phyloP scores from a whole-genome alignment of 2,888 invertebrate genomes.

The Cepaea hortensis region DNA sequence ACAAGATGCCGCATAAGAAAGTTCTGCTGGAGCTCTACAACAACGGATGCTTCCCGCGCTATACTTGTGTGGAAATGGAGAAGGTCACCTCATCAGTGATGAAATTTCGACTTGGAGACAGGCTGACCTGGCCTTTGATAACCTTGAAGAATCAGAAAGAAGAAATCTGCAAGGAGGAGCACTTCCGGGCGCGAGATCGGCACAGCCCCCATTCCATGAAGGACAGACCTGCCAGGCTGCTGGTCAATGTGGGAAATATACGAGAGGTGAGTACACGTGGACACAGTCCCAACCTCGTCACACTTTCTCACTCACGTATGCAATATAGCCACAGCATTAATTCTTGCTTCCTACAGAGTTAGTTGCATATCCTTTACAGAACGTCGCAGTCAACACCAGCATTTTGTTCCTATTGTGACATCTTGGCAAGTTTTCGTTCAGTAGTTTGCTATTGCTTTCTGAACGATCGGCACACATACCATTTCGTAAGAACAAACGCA shows the following conservation, averaged over 20 bases:
- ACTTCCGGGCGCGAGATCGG: constrained; percentile 51
- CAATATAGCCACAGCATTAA: no score
- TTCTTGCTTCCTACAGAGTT: no score
- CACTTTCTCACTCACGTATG: no score
- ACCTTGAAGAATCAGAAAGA: constrained; percentile 55
- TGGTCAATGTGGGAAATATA: constrained; percentile 48
- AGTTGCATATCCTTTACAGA: no score
- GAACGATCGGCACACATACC: no score
- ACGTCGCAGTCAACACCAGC: no score
- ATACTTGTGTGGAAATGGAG: constrained; percentile 64
- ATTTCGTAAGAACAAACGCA: no score
- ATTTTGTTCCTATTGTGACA: no score
- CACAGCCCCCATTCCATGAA: constrained; percentile 20
- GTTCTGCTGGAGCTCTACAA: constrained; percentile 64
- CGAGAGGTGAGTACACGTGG: constrained; percentile 33
- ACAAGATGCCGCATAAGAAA: constrained; percentile 43
- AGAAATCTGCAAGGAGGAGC: constrained; percentile 57
- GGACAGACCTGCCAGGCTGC: constrained; percentile 45
- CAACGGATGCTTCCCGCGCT: constrained; percentile 70
- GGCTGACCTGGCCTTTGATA: constrained; percentile 64
- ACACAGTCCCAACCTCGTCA: neutral
- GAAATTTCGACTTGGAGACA: constrained; percentile 62
- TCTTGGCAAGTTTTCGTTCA: no score
- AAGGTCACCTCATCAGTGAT: constrained; percentile 63
- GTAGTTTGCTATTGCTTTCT: no score